A percentile compares a stretch with the other conserved stretches of the same genome.
Evolutionary conservation across 2,888 invertebrate genomes (phyloP).

Genomic region (Mesorhabditis spiculigera): DNA sequence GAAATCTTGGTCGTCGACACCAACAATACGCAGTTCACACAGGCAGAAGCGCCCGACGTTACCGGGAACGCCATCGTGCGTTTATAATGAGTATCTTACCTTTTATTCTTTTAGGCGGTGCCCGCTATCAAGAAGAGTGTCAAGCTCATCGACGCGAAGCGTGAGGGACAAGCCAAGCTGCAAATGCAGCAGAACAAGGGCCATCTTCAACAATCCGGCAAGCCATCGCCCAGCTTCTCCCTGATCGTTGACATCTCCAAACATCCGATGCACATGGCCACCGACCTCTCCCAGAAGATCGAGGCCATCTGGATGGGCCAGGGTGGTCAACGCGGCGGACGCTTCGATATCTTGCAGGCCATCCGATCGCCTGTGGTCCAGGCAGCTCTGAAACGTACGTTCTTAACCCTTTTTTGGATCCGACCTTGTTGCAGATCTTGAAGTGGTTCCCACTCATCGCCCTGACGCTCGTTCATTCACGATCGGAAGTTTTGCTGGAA

Average conservation of each 20-base stretch:
- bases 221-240: no score
- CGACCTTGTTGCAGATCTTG: conserved; percentile 3
- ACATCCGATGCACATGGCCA: not conserved
- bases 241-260: not conserved
- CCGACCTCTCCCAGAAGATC: not conserved
- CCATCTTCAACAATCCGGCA: no score
- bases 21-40: not conserved
- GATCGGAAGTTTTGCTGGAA: not conserved
- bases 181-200: no score
- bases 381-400: not conserved
- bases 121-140: not conserved
- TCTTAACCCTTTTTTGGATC: not conserved
- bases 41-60: not conserved
- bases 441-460: not conserved
- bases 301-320: conserved; percentile 1
- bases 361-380: not conserved
- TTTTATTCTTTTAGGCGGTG: conserved; percentile 2
- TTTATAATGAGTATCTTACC: not conserved
- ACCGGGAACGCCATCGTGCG: not conserved
- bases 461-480: conserved; percentile 4
- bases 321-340: not conserved
- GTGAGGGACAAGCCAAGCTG: no score
- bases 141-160: not conserved
- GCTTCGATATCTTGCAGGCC: not conserved
- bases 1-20: not conserved